Conservation (phyloP, 2,113 vertebrate species). For the Damaliscus lunatus region DNA sequence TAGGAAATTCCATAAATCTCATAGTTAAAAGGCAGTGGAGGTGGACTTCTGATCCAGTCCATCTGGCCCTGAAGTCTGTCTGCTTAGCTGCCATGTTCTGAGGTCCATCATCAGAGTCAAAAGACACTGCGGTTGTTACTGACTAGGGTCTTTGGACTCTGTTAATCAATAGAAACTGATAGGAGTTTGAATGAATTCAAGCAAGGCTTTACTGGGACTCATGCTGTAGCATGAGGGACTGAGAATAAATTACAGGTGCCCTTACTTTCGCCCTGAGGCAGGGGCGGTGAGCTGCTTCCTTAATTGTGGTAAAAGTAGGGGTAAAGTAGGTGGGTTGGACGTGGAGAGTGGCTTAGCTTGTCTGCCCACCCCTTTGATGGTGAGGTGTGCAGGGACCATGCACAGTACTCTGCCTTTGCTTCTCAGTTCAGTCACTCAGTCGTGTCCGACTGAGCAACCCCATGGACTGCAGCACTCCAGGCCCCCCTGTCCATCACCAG, state of each 20-base stretch:
- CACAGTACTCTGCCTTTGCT: not conserved
- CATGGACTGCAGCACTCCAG: not conserved
- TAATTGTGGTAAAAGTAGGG: not conserved
- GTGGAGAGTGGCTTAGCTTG: not conserved
- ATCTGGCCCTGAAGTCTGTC: not conserved
- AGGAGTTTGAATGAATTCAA: not conserved
- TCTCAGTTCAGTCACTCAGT: not conserved
- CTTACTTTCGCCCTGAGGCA: accelerated
- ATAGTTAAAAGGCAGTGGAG: not conserved
- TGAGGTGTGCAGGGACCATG: not conserved
- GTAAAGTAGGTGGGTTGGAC: not conserved
- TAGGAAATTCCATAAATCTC: not conserved
- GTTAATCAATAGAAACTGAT: not conserved
- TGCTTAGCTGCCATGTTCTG: not conserved
- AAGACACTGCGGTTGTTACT: not conserved
- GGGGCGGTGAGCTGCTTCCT: not conserved
- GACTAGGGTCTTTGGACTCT: not conserved
- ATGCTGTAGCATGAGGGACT: not conserved
- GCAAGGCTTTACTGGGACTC: not conserved
- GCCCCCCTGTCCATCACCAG: not conserved
- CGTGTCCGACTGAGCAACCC: not conserved
- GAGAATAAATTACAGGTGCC: not conserved
- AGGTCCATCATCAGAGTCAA: not conserved
- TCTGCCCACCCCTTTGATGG: not conserved
- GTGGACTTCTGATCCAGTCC: not conserved